Evolutionary conservation across 2,113 vertebrate species (phyloP).

Genomic region (Cephalopterus ornatus): DNA sequence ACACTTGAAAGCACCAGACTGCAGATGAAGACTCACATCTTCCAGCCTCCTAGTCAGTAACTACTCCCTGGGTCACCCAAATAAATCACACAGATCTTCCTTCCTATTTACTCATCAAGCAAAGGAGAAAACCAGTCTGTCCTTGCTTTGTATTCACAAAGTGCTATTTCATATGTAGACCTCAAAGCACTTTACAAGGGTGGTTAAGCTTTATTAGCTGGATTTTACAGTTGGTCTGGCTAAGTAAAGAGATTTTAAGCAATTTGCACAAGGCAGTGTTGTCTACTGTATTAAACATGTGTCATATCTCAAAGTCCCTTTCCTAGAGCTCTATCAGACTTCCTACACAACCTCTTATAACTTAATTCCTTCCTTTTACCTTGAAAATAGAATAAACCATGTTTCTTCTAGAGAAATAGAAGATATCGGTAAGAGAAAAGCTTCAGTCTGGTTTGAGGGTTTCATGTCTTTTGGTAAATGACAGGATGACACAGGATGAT

Average conservation of each 20-base stretch:
- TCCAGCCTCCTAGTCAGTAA: not conserved
- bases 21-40: not conserved
- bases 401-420: not conserved
- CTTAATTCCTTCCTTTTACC: not conserved
- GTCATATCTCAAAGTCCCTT: not conserved
- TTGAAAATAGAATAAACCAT: not conserved
- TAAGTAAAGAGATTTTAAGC: slow-evolving; percentile 50
- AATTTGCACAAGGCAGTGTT: not conserved
- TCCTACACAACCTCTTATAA: not conserved
- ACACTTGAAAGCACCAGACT: not conserved
- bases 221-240: slow-evolving; percentile 53
- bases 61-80: not conserved
- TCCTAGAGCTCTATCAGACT: not conserved
- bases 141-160: not conserved
- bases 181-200: slow-evolving; percentile 32
- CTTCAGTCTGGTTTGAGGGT: not conserved
- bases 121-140: not conserved
- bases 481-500: not conserved
- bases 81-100: not conserved
- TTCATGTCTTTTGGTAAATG: not conserved
- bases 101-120: not conserved
- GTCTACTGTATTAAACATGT: not conserved
- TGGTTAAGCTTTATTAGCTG: slow-evolving; percentile 53
- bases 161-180: not conserved
- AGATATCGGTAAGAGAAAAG: not conserved